phyloP scores from a whole-genome alignment of 1,140 invertebrate genomes.

The Listronotus oregonensis region DNA sequence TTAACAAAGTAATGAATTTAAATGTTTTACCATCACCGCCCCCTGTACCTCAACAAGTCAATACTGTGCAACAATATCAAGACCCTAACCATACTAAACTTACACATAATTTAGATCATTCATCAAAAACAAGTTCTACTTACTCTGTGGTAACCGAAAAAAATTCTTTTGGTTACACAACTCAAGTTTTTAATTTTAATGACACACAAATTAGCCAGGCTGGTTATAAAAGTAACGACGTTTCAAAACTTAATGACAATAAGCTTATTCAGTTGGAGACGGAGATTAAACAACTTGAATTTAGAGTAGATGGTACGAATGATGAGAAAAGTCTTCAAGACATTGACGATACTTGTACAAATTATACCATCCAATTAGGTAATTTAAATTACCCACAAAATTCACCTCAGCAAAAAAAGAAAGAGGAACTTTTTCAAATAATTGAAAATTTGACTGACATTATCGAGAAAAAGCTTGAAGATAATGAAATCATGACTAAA shows the following conservation, averaged over 20 bases:
- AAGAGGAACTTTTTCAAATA: conserved; percentile 18
- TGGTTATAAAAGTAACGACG: background rate
- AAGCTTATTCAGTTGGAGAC: conserved; percentile 23
- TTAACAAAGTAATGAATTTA: conserved; percentile 7
- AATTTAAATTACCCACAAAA: conserved; percentile 4
- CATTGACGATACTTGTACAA: conserved; percentile 17
- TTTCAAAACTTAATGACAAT: background rate
- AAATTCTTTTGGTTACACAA: background rate
- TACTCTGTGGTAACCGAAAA: background rate
- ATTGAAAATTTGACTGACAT: conserved; percentile 25
- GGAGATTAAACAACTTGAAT: conserved; percentile 14
- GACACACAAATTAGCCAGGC: background rate
- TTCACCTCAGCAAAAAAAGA: conserved; percentile 10
- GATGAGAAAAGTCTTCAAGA: conserved; percentile 11
- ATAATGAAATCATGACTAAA: conserved; percentile 13
- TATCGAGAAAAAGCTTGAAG: conserved; percentile 28
- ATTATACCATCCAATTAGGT: conserved; percentile 14
- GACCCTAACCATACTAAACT: background rate
- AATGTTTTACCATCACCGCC: background rate
- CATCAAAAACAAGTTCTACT: background rate
- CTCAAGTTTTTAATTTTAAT: background rate
- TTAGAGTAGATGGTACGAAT: background rate
- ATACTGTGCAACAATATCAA: too few relatives aligned
- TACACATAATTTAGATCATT: background rate
- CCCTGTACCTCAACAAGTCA: too few relatives aligned